Base-by-base conservation (phyloP, 2,888 invertebrate species). In the Drosophila engyochracea region DNA sequence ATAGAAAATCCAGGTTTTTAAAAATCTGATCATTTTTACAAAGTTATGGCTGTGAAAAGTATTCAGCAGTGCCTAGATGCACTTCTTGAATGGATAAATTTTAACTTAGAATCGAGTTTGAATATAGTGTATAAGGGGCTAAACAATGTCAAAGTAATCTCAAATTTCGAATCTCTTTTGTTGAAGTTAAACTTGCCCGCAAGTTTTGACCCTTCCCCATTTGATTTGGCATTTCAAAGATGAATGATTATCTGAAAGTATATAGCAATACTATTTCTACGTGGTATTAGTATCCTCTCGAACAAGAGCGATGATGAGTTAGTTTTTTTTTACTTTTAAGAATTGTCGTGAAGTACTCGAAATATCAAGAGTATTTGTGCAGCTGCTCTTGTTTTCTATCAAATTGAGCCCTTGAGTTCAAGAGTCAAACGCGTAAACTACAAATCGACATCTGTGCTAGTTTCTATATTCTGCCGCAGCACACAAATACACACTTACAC, bases 381-480 rank as follows among this genome's bases (percentile, higher is more conserved):
- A 70, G 62, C 51, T 71, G 51, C 58, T 70, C 70, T 63, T 28
- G 39, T 58, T 54, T 61, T 39, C 35, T 31, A 19, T 22, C 67
- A 65, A 69, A 63, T 76, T 64, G 55, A 63, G 57, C 66, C 63
- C 76, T 62, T 60, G 61, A 65, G 78, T 68, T 81, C 53, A 70
- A 51, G 77, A 71, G 61, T 49, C 68, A 77, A 70, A 77, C 77
- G 68, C 70, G 73, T 73, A 59, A 78, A 79, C 83, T 83, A 82
- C 72, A 81, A 76, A 82, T 81, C 88, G 87, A 87, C 87, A 87
- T 83, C 87, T 87, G 87, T 79, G 79, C 85, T 81, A 82, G 82
- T 83, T 82, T 70, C 79, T 57, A 58, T 58, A 47, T 54, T 53
- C 63, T 57, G 14, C 37, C 35, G 28, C 52, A 37, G 41, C 22